These are phyloP conservation scores for Brassicogethes aeneus DNA, from an alignment of 2,888 invertebrate genomes.

Conservation along the genomic window DNA sequence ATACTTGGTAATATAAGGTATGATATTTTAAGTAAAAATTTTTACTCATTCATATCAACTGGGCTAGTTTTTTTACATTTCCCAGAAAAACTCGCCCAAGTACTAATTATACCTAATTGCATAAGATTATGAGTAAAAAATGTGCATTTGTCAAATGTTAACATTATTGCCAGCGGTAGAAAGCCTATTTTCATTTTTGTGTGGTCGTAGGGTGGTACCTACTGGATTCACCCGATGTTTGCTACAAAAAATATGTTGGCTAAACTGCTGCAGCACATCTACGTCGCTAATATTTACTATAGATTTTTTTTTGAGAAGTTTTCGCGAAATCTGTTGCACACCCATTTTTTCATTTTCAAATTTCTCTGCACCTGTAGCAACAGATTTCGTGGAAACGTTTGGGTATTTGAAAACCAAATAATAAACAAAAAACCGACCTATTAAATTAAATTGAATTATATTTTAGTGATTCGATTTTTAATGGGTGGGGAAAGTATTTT, in stretches of 20 bases:
- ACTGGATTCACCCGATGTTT: conserved; percentile 41
- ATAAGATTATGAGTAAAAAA: conserved; percentile 11
- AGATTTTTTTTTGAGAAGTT: not conserved
- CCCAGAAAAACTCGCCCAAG: no score
- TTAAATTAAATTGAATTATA: conserved; percentile 27
- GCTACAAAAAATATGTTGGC: conserved; percentile 38
- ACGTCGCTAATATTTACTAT: conserved; percentile 33
- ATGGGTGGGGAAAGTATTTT: conserved; percentile 28
- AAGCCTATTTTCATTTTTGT: conserved; percentile 36
- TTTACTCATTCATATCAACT: no score
- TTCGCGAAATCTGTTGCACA: no score
- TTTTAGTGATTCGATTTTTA: conserved; percentile 19
- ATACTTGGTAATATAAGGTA: no score
- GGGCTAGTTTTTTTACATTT: no score
- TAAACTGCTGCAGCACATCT: conserved; percentile 41
- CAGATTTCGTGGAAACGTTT: not conserved
- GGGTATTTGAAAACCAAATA: conserved; percentile 10
- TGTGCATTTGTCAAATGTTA: conserved; percentile 6
- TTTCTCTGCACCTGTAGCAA: no score
- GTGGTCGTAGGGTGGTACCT: conserved; percentile 41
- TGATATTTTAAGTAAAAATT: no score
- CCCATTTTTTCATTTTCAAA: no score
- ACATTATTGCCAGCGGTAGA: not conserved
- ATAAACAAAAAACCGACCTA: conserved; percentile 23
- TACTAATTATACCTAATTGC: no score